Evolutionary conservation across 1,140 invertebrate genomes (phyloP).

Genomic region (Psilanteris sp.): DNA sequence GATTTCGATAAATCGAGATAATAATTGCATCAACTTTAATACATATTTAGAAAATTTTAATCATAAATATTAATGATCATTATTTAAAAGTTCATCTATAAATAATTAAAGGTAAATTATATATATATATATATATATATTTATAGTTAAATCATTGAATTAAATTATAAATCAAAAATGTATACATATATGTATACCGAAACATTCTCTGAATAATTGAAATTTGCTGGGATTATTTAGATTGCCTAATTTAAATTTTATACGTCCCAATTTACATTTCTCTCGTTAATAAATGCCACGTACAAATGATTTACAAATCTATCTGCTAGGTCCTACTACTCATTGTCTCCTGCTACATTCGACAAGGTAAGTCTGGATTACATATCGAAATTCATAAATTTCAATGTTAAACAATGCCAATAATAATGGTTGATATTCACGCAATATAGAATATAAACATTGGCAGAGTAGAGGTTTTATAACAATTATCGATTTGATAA

Average conservation of each 20-base stretch:
- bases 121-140: too few relatives aligned
- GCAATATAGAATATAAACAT: conserved; percentile 9
- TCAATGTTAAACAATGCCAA: conserved; percentile 22
- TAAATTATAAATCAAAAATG: too few relatives aligned
- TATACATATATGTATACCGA: background rate
- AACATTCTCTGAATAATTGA: conserved; percentile 6
- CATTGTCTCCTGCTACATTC: conserved; percentile 1
- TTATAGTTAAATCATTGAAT: too few relatives aligned
- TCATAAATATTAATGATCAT: too few relatives aligned
- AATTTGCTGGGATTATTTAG: conserved; percentile 16
- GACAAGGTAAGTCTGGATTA: conserved; percentile 39
- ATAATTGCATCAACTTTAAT: background rate
- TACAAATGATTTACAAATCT: conserved; percentile 28
- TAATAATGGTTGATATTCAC: conserved; percentile 32
- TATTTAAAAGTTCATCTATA: too few relatives aligned
- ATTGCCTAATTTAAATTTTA: conserved; percentile 32
- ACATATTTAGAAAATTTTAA: background rate
- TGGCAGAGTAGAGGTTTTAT: conserved; percentile 9
- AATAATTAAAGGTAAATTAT: too few relatives aligned
- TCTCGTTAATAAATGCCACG: conserved; percentile 20
- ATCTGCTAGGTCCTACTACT: conserved; percentile 3
- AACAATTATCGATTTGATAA: conserved; percentile 43
- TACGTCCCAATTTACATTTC: conserved; percentile 8
- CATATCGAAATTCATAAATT: conserved; percentile 34
- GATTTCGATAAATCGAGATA: background rate